These are phyloP conservation scores for Apis florea DNA, from an alignment of 1,140 invertebrate species.

Conservation along the genomic window DNA sequence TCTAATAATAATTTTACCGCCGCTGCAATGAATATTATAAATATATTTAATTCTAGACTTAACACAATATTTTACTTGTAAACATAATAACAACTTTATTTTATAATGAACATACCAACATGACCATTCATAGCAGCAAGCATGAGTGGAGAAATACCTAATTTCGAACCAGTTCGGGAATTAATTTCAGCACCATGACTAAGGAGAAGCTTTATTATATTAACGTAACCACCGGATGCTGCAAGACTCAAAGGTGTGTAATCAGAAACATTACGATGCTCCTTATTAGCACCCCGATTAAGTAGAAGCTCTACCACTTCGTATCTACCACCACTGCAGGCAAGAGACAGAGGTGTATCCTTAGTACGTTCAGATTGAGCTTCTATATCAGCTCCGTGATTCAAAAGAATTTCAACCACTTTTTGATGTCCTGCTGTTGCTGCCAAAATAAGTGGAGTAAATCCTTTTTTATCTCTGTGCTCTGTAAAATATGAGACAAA, in stretches of 20 bases:
- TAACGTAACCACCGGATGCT: slow-evolving; percentile 98
- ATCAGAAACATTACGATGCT: slow-evolving; percentile 99
- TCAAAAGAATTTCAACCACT: slow-evolving; percentile 95
- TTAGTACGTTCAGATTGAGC: slow-evolving; percentile 99
- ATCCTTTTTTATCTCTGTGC: slow-evolving; percentile 99
- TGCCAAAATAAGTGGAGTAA: slow-evolving; percentile 97
- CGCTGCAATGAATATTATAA: slow-evolving; percentile 76
- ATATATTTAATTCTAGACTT: neutral
- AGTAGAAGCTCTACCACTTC: slow-evolving; percentile 98
- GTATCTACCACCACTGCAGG: slow-evolving; percentile 97
- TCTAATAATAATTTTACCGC: slow-evolving; percentile 95
- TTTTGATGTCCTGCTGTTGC: slow-evolving; percentile 98
- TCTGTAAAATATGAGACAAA: slow-evolving; percentile 79
- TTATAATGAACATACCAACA: slow-evolving; percentile 81
- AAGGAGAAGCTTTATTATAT: slow-evolving; percentile 97
- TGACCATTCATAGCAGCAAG: slow-evolving; percentile 99
- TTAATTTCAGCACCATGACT: slow-evolving; percentile 98
- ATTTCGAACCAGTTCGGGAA: slow-evolving; percentile 97
- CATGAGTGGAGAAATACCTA: slow-evolving; percentile 99
- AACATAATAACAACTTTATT: slow-evolving; percentile 7
- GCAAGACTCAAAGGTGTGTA: slow-evolving; percentile 99
- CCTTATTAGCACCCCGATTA: slow-evolving; percentile 95
- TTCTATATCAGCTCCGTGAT: slow-evolving; percentile 96
- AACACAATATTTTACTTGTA: neutral
- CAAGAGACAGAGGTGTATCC: slow-evolving; percentile 98